Evolutionary conservation across 2,888 invertebrate genomes (phyloP).

Genomic region (Campoplex capitator): DNA sequence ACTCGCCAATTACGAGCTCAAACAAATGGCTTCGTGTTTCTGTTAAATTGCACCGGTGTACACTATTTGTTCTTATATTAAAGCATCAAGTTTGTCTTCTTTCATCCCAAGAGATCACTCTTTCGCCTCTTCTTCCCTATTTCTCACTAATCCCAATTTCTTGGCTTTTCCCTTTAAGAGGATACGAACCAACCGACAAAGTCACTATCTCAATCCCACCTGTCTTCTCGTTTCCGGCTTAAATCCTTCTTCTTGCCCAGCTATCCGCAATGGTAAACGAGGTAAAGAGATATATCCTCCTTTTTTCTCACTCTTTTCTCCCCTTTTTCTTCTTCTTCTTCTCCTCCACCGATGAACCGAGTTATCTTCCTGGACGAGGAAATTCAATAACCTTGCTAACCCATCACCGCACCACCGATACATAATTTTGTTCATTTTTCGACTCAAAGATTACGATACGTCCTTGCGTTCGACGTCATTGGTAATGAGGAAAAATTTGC

Average conservation of each 20-base stretch:
- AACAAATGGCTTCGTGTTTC: slow-evolving; percentile 8
- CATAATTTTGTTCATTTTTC: slow-evolving; percentile 3
- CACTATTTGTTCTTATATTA: slow-evolving; percentile 11
- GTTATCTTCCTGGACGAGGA: slow-evolving; percentile 23
- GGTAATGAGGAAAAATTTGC: too few relatives aligned
- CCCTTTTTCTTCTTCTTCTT: background rate
- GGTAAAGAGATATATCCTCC: slow-evolving; percentile 7
- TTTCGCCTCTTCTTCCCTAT: slow-evolving; percentile 25
- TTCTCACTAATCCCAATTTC: slow-evolving; percentile 52
- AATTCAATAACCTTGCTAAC: slow-evolving; percentile 49
- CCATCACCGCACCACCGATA: background rate
- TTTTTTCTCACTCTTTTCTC: background rate
- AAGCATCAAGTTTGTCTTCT: slow-evolving; percentile 17
- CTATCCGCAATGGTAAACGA: slow-evolving; percentile 10
- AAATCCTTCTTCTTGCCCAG: slow-evolving; percentile 11
- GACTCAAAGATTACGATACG: slow-evolving; percentile 11
- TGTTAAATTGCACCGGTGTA: background rate
- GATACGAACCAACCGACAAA: slow-evolving; percentile 44
- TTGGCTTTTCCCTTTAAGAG: slow-evolving; percentile 17
- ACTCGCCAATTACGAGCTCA: background rate
- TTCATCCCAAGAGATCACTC: slow-evolving; percentile 35
- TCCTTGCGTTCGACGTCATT: background rate
- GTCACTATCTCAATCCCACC: slow-evolving; percentile 44
- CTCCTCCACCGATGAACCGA: slow-evolving; percentile 10
- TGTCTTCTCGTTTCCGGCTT: slow-evolving; percentile 39